A percentile compares a stretch with the other conserved stretches of the same genome.
These are phyloP conservation scores for Cepaea nemoralis DNA, from an alignment of 1,140 invertebrate species.

Conservation along the genomic window DNA sequence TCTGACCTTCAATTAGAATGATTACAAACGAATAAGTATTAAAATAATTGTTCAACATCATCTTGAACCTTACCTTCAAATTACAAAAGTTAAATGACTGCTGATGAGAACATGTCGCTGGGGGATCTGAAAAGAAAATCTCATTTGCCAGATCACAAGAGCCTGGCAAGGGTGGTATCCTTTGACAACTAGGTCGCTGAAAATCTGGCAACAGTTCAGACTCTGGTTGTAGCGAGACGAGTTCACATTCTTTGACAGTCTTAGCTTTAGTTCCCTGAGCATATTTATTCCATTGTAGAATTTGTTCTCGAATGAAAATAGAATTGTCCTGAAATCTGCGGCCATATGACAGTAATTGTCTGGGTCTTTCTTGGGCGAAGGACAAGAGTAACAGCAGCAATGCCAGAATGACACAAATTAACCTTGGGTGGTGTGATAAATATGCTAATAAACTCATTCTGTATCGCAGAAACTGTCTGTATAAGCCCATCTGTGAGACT, in stretches of 20 bases:
- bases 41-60: no score
- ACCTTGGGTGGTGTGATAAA: not conserved
- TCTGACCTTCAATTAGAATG: no score
- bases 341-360: not conserved
- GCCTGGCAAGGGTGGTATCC: slow-evolving; percentile 44
- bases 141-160: slow-evolving; percentile 52
- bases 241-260: not conserved
- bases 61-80: slow-evolving; percentile 48
- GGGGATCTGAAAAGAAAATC: slow-evolving; percentile 43
- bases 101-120: slow-evolving; percentile 40
- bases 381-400: not conserved
- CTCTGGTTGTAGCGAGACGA: not conserved
- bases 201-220: not conserved
- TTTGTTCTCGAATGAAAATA: not conserved
- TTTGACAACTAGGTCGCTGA: slow-evolving; percentile 28
- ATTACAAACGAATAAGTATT: not conserved
- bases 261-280: not conserved
- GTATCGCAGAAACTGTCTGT: not conserved
- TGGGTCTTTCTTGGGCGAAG: not conserved
- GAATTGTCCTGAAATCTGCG: not conserved
- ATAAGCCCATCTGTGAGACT: not conserved
- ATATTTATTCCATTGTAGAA: not conserved
- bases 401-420: not conserved
- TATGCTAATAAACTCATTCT: not conserved
- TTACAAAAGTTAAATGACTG: slow-evolving; percentile 39